Evolutionary conservation across 2,888 invertebrate genomes (phyloP).

Genomic region (Plebejus anna): DNA sequence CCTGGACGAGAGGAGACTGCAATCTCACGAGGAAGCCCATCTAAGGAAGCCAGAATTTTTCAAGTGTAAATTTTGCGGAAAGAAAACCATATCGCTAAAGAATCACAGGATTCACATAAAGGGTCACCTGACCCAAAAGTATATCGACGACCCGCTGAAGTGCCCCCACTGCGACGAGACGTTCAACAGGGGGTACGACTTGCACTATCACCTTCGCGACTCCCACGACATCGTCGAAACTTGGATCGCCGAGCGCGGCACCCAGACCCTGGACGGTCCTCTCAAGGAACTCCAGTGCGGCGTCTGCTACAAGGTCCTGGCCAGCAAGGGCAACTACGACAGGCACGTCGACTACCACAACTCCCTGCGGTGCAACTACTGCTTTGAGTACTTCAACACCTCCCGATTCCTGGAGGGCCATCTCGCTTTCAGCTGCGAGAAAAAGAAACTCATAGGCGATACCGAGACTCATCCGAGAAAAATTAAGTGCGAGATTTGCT

Average conservation of each 20-base stretch:
- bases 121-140: slow-evolving; percentile 62
- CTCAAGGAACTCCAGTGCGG: slow-evolving; percentile 70
- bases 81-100: slow-evolving; percentile 64
- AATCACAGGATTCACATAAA: slow-evolving; percentile 67
- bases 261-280: slow-evolving; percentile 55
- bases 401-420: slow-evolving; percentile 71
- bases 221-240: slow-evolving; percentile 63
- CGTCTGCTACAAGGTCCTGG: slow-evolving; percentile 68
- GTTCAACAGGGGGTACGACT: slow-evolving; percentile 63
- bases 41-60: slow-evolving; percentile 66
- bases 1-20: slow-evolving; percentile 58
- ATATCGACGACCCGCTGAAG: slow-evolving; percentile 62
- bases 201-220: slow-evolving; percentile 69
- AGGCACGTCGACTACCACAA: slow-evolving; percentile 75
- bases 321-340: slow-evolving; percentile 71
- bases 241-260: slow-evolving; percentile 65
- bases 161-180: slow-evolving; percentile 65
- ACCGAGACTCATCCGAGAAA: slow-evolving; percentile 64
- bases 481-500: slow-evolving; percentile 69
- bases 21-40: slow-evolving; percentile 64
- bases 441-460: slow-evolving; percentile 66
- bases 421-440: slow-evolving; percentile 66
- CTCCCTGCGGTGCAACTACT: slow-evolving; percentile 71
- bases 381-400: slow-evolving; percentile 69
- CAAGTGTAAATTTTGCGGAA: slow-evolving; percentile 73